Evolutionary conservation across 2,113 vertebrate genomes (phyloP), one percentile per base, ranked within the genome.

Genomic region (Rhinoptilus africanus): DNA sequence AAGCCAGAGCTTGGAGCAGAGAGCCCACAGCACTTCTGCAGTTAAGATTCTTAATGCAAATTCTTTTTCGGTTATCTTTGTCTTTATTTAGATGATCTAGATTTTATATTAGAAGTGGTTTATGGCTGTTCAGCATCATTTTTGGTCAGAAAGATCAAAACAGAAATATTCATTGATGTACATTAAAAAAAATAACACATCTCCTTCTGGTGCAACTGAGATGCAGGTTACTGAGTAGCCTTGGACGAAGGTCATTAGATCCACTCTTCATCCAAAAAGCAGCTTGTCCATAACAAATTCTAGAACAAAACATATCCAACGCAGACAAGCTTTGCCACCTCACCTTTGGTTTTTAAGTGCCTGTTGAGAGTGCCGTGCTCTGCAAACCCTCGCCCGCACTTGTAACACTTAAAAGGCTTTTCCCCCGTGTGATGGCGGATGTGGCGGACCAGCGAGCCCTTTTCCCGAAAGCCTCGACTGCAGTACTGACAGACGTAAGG

Each of bases 331-430:
- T 34, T 7, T 48, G 30, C 62, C 69, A 5, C 11, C 98, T 92
- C 83, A 99, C 99, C 99, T 99, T 99, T 99, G 85, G 99, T 99
- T 8, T 98, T 98, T 87, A 99, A 96, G 91, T 99, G 99, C 37
- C 99, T 98, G 96, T 99, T 99, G 57, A 99, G 99, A 0, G 99
- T 99, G 85, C 99, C 99, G 0, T 99, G 99, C 96, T 99, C 99
- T 0, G 99, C 99, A 3, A 99, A 99, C 41, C 99, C 99, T 1
- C 99, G 98, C 4, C 98, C 98, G 1, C 99, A 99, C 76, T 98
- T 99, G 77, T 98, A 98, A 81, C 99, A 99, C 92, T 99, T 99
- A 88, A 99, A 99, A 22, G 99, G 99, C 89, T 99, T 99, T 81
- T 99, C 99, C 0, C 99, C 99, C 0, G 99, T 99, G 98, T 99